phyloP scores from a whole-genome alignment of 2,797 vertebrate genomes.

The Botia kubotai region DNA sequence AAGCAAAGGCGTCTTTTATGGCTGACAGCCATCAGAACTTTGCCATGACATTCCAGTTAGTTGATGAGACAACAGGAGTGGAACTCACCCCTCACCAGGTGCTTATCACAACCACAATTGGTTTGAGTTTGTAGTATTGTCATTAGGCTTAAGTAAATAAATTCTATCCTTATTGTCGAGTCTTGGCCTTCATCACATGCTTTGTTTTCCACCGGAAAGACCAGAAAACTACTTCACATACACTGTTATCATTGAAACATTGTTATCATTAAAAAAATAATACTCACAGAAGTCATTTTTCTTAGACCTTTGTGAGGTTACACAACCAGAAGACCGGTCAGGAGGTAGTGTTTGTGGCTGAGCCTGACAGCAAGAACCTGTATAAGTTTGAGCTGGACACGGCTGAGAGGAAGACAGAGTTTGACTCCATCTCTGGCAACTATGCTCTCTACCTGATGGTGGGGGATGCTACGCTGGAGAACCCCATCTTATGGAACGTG shows the following conservation, averaged over 20 bases:
- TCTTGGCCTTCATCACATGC: neutral
- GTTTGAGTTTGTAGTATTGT: neutral
- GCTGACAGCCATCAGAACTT: slow-evolving; percentile 99
- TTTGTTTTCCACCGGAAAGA: neutral
- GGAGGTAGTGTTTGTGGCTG: slow-evolving; percentile 97
- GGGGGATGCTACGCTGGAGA: slow-evolving; percentile 96
- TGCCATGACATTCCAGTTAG: slow-evolving; percentile 93
- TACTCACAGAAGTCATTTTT: neutral
- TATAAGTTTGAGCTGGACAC: slow-evolving; percentile 98
- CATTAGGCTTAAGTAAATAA: neutral
- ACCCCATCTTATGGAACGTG: slow-evolving; percentile 97
- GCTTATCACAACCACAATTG: neutral
- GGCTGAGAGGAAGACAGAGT: slow-evolving; percentile 91
- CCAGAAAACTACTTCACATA: neutral
- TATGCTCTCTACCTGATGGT: slow-evolving; percentile 96
- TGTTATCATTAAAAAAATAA: neutral
- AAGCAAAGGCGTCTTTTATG: slow-evolving; percentile 89
- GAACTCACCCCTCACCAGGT: slow-evolving; percentile 98
- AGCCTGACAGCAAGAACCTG: slow-evolving; percentile 92
- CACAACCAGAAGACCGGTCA: slow-evolving; percentile 97
- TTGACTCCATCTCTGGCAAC: slow-evolving; percentile 94
- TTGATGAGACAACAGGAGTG: slow-evolving; percentile 90
- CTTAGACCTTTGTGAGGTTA: slow-evolving; percentile 93
- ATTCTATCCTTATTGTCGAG: neutral
- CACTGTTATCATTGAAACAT: neutral